phyloP scores from a whole-genome alignment of 2,113 vertebrate species.

The human region DNA sequence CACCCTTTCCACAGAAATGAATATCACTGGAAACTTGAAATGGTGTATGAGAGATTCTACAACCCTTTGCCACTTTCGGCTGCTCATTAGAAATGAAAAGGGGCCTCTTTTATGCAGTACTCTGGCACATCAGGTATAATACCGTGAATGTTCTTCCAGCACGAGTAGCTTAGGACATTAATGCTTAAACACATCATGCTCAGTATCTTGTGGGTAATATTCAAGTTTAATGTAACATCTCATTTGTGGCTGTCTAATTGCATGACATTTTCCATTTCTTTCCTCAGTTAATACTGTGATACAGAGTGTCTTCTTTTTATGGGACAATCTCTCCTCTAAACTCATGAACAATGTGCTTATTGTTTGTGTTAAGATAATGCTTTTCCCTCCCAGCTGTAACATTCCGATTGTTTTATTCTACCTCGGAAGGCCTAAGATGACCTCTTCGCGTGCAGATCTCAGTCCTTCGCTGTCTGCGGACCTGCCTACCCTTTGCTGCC shows the following conservation, averaged over 20 bases:
- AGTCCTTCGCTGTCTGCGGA: background rate
- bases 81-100: background rate
- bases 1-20: background rate
- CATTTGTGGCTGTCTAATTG: background rate
- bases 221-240: background rate
- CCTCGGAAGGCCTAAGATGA: background rate
- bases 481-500: background rate
- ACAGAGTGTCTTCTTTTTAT: background rate
- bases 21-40: background rate
- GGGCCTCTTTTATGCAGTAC: background rate
- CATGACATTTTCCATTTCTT: background rate
- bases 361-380: background rate
- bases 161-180: background rate
- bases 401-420: background rate
- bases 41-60: background rate
- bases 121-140: fast-evolving
- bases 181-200: background rate
- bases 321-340: background rate
- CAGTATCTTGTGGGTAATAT: background rate
- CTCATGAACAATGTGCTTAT: background rate
- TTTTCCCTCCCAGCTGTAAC: background rate
- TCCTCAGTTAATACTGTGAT: background rate
- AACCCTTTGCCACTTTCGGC: background rate
- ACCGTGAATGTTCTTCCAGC: background rate
- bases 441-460: background rate